These are phyloP conservation scores for Cuniculus paca DNA, from an alignment of 2,797 vertebrate species.

Conservation along the genomic window DNA sequence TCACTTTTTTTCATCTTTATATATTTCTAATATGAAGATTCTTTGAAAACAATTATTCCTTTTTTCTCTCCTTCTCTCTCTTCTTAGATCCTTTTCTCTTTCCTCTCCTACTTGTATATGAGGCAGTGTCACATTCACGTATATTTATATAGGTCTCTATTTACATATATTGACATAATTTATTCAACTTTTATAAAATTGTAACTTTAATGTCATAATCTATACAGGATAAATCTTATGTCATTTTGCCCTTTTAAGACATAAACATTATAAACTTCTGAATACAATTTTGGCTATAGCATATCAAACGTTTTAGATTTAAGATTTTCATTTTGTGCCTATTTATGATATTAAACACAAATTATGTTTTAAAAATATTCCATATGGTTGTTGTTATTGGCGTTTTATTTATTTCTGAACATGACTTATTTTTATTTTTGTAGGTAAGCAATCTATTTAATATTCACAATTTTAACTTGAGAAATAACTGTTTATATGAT, in stretches of 20 bases:
- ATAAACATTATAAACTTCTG: neutral
- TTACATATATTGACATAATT: neutral
- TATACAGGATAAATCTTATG: neutral
- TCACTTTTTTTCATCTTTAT: neutral
- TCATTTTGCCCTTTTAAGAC: neutral
- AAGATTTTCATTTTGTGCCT: neutral
- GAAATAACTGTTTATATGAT: neutral
- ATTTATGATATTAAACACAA: neutral
- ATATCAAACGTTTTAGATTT: neutral
- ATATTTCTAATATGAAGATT: neutral
- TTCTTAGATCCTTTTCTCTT: too few relatives aligned
- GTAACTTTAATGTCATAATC: neutral
- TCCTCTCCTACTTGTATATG: neutral
- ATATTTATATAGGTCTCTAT: neutral
- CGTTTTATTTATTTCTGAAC: neutral
- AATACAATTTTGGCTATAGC: neutral
- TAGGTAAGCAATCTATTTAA: neutral
- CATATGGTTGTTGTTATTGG: neutral
- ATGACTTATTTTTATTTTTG: neutral
- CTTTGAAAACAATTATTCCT: neutral
- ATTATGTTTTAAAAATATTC: neutral
- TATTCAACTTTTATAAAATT: neutral
- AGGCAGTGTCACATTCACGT: neutral
- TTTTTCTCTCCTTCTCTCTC: neutral
- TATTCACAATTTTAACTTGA: neutral